Conservation (phyloP, 2,888 invertebrate species). For the Nesidiocoris tenuis region DNA sequence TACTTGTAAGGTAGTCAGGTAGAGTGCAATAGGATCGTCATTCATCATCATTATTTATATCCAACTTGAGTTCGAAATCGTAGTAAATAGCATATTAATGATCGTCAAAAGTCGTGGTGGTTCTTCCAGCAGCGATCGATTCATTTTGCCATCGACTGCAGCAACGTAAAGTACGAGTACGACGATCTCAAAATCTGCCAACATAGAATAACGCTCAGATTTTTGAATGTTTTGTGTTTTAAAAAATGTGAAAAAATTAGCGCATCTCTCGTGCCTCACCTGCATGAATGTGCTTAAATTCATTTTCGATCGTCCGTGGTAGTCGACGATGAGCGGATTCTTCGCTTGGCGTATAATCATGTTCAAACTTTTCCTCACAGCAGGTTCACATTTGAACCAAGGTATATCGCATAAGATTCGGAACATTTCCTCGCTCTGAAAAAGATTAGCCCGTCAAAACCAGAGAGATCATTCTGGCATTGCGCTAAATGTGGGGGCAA, state of each 20-base stretch:
- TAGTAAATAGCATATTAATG: too few relatives aligned
- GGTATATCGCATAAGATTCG: slow-evolving; percentile 9
- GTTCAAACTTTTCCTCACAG: slow-evolving; percentile 6
- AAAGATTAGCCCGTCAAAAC: background rate
- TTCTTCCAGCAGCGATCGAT: too few relatives aligned
- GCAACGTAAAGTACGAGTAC: slow-evolving; percentile 34
- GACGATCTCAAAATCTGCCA: slow-evolving; percentile 29
- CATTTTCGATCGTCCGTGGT: slow-evolving; percentile 20
- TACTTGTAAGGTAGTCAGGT: too few relatives aligned
- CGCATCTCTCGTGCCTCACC: slow-evolving; percentile 11
- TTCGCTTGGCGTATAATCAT: slow-evolving; percentile 31
- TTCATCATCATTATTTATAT: too few relatives aligned
- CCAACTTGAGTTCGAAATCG: too few relatives aligned
- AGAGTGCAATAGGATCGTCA: too few relatives aligned
- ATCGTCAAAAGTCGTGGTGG: too few relatives aligned
- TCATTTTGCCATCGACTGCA: slow-evolving; percentile 24
- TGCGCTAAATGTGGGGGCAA: too few relatives aligned
- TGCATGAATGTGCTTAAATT: slow-evolving; percentile 25
- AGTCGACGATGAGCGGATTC: slow-evolving; percentile 24
- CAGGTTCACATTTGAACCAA: slow-evolving; percentile 16
- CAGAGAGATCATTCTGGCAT: background rate
- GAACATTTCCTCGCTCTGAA: slow-evolving; percentile 27
- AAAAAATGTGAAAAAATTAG: too few relatives aligned
- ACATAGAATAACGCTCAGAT: too few relatives aligned
- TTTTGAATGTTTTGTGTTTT: too few relatives aligned